These are phyloP conservation scores for Drosophila simulans DNA, from an alignment of 1,140 invertebrate genomes.

Conservation along the genomic window DNA sequence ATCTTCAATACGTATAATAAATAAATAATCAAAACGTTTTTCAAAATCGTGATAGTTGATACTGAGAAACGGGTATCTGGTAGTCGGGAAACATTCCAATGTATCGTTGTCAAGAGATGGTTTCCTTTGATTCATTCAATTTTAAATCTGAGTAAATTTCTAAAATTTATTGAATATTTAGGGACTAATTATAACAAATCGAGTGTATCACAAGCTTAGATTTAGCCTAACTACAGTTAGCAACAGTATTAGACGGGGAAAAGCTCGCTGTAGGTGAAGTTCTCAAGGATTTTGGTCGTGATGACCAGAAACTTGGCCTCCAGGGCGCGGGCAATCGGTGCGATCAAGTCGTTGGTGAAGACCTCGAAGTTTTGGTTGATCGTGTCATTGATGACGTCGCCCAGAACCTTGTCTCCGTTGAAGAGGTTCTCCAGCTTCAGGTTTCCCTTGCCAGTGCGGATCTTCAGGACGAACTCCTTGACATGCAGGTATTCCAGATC, in stretches of 20 bases:
- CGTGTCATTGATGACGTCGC: slow-evolving; percentile 87
- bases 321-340: slow-evolving; percentile 86
- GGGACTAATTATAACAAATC: slow-evolving; percentile 62
- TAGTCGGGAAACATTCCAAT: too few relatives aligned
- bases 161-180: slow-evolving; percentile 52
- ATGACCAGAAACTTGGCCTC: slow-evolving; percentile 86
- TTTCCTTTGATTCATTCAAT: background rate
- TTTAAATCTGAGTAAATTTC: slow-evolving; percentile 3
- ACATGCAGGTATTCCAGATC: slow-evolving; percentile 86
- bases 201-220: slow-evolving; percentile 70
- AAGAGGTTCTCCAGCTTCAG: slow-evolving; percentile 88
- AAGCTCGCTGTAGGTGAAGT: slow-evolving; percentile 86
- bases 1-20: too few relatives aligned
- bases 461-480: slow-evolving; percentile 86
- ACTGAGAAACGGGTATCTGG: too few relatives aligned
- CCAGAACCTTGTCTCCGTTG: slow-evolving; percentile 86
- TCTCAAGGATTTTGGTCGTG: slow-evolving; percentile 86
- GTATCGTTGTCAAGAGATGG: too few relatives aligned
- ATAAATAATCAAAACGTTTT: too few relatives aligned
- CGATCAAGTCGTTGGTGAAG: slow-evolving; percentile 87
- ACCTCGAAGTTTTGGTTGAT: slow-evolving; percentile 88
- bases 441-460: slow-evolving; percentile 86
- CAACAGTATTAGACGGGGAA: slow-evolving; percentile 85
- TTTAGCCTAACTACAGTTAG: slow-evolving; percentile 45
- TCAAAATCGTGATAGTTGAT: too few relatives aligned